Percentiles rank a stretch among this genome's conserved stretches.
Evolutionary conservation across 37 sponge, comb jelly and placozoan genomes (phyloP).

Genomic region (Aplysina aerophoba): DNA sequence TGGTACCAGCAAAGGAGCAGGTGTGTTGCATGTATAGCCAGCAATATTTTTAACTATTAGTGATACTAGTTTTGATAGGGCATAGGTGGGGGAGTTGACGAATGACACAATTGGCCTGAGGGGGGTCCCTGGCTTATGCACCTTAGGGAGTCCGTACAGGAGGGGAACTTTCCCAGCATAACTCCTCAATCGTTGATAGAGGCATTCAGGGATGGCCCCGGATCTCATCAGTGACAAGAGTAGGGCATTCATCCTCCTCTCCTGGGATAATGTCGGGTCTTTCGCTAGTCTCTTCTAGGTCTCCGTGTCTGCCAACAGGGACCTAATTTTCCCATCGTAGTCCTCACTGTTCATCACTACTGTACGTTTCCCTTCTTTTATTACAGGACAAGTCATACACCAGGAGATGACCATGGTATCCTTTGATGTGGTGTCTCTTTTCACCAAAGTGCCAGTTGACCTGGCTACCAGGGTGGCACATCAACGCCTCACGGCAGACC

Average conservation of each 20-base stretch:
- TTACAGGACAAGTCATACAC: too few relatives aligned
- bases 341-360: background rate
- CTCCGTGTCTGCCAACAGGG: background rate
- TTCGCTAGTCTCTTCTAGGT: conserved; percentile 10
- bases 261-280: conserved; percentile 5
- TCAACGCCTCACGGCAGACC: too few relatives aligned
- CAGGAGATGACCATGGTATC: too few relatives aligned
- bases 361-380: conserved; percentile 15
- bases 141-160: conserved; percentile 23
- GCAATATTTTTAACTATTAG: too few relatives aligned
- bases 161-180: conserved; percentile 11
- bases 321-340: conserved; percentile 13
- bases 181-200: background rate
- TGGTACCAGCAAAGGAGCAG: too few relatives aligned
- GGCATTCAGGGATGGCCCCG: background rate
- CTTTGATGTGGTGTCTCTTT: too few relatives aligned
- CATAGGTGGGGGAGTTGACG: conserved; percentile 31
- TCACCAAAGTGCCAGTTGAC: too few relatives aligned
- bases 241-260: conserved; percentile 14
- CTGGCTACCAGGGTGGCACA: too few relatives aligned
- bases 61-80: conserved; percentile 24
- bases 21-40: too few relatives aligned
- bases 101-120: conserved; percentile 29
- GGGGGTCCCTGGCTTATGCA: conserved; percentile 17
- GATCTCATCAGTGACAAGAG: background rate